Conservation (phyloP, 2,888 invertebrate genomes). For the Agonopterix subpropinquella region DNA sequence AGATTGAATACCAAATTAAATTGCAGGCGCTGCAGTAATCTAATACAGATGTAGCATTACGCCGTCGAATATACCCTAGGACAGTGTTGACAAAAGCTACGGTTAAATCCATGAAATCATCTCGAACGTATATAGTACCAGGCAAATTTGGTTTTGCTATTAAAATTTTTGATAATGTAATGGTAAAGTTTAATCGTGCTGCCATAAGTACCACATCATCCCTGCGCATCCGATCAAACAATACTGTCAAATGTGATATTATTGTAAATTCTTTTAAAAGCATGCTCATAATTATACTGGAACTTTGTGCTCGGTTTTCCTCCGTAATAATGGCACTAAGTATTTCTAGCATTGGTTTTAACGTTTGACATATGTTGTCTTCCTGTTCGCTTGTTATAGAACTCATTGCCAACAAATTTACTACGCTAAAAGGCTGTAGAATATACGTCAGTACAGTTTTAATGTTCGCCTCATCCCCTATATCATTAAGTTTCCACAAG, state of each 20-base stretch:
- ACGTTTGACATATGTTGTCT: conserved; percentile 63
- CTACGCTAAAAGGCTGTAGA: conserved; percentile 74
- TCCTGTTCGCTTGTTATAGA: conserved; percentile 65
- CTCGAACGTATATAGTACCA: conserved; percentile 40
- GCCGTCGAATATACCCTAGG: conserved; percentile 37
- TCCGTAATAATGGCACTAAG: conserved; percentile 72
- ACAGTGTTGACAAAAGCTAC: conserved; percentile 50
- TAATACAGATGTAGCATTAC: conserved; percentile 36
- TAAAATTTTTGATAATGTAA: conserved; percentile 53
- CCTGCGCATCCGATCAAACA: conserved; percentile 54
- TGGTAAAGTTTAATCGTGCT: conserved; percentile 63
- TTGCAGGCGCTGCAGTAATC: conserved; percentile 52
- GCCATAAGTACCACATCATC: conserved; percentile 61
- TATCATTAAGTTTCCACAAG: conserved; percentile 71
- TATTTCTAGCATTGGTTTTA: conserved; percentile 75
- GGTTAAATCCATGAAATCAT: conserved; percentile 47
- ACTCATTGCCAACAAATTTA: conserved; percentile 66
- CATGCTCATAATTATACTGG: conserved; percentile 35
- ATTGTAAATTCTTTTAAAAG: conserved; percentile 49
- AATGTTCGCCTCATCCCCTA: conserved; percentile 63
- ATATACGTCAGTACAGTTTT: conserved; percentile 73
- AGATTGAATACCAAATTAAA: conserved; percentile 40
- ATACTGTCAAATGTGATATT: conserved; percentile 42
- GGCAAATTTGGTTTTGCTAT: conserved; percentile 38
- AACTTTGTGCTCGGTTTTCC: conserved; percentile 54